Evolutionary conservation across 2,797 vertebrate genomes (phyloP), one percentile per base, ranked within the genome.

Genomic region (Eurystomus glaucurus): DNA sequence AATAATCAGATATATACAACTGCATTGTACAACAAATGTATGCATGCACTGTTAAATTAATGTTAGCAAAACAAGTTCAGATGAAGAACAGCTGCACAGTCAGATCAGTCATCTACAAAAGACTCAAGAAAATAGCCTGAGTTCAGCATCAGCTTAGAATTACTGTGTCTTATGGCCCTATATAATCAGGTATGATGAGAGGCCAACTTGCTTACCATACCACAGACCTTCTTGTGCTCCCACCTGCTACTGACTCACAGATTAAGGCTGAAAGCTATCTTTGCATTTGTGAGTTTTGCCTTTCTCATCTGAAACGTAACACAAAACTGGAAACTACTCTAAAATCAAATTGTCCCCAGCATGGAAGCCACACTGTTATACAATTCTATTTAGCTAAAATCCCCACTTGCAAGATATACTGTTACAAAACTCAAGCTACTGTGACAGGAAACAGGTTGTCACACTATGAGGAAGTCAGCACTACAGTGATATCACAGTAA

Each of bases 401-500:
- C 83, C 77, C 26, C 29, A 11, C 65, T 92, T 92, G 80, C 1
- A 22, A 91, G 93, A 92, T 62, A 26, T 1, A 18, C 77, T 93
- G 37, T 96, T 92, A 91, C 66, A 82, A 94, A 96, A 94, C 86
- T 70, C 39, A 28, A 83, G 79, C 66, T 20, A 52, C 60, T 21
- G 55, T 79, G 79, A 57, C 60, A 88, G 94, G 85, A 97, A 97
- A 75, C 80, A 87, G 68, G 62, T 87, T 96, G 95, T 92, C 90
- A 89, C 90, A 54, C 81, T 21, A 25, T 26, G 83, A 66, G 70
- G 86, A 96, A 94, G 88, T 77, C 84, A 77, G 70, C 10, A 22
- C 69, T 79, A 4, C n/a, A 77, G 93, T 31, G 80, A 16, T 79
- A 92, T 82, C 92, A 52, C 93, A 77, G 39, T 85, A 52, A 89